A percentile compares a stretch with the other conserved stretches of the same genome.
phyloP scores from a whole-genome alignment of 2,888 invertebrate genomes.

The Machimus rusticus region DNA sequence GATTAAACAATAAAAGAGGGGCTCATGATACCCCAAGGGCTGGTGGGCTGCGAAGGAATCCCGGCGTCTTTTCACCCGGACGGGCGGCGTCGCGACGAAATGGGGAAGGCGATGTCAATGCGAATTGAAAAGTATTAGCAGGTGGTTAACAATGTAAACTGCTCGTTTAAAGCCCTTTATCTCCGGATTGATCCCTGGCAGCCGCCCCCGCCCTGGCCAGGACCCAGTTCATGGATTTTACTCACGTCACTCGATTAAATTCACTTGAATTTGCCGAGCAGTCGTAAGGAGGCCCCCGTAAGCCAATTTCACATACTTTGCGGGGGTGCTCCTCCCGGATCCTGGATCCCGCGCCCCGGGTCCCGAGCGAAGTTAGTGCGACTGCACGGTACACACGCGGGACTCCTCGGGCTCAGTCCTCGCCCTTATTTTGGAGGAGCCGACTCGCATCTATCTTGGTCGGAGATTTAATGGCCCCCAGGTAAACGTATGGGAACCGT shows the following conservation, averaged over 20 bases:
- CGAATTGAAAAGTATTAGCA: constrained; percentile 39
- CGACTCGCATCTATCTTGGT: constrained; percentile 50
- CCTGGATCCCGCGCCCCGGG: neutral
- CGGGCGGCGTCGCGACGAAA: neutral
- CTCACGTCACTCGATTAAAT: constrained; percentile 37
- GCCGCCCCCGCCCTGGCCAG: neutral
- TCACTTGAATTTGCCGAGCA: constrained; percentile 18
- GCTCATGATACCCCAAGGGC: constrained; percentile 37
- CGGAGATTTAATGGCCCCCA: constrained; percentile 52
- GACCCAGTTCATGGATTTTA: constrained; percentile 19
- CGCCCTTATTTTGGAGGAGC: neutral
- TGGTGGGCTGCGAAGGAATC: constrained; percentile 1
- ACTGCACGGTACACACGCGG: constrained; percentile 8
- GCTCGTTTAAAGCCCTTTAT: constrained; percentile 40
- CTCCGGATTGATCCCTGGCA: constrained; percentile 32
- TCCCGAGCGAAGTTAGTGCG: neutral
- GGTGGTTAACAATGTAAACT: constrained; percentile 45
- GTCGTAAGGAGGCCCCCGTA: neutral
- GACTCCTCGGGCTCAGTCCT: neutral
- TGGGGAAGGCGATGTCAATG: constrained; percentile 28
- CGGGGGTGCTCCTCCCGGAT: neutral
- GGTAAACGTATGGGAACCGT: constrained; percentile 51
- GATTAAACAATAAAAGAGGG: constrained; percentile 40
- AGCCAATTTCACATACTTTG: constrained; percentile 24
- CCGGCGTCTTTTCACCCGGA: neutral